Evolutionary conservation across 2,888 invertebrate genomes (phyloP), one percentile per base, ranked within the genome.

Genomic region (Hartigia nigra): DNA sequence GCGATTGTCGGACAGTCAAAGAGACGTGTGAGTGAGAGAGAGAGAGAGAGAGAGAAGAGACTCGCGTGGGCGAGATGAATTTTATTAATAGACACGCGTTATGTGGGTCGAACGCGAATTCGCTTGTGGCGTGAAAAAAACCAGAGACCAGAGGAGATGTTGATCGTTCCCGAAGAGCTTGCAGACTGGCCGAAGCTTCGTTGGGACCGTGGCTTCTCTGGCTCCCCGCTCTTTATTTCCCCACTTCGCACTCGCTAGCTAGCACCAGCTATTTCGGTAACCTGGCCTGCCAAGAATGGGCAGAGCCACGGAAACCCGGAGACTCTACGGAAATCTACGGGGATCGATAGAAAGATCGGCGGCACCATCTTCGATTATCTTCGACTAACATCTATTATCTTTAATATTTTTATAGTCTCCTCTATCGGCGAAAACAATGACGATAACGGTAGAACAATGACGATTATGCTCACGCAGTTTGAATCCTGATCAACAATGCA

Each of bases 271-370:
- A 91, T 91, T 91, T 91, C 86, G 88, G 91, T 90, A 91, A 90
- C 91, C 85, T 86, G 88, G 89, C 89, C 88, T 87, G 89, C 91
- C 91, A 91, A 91, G 91, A 91, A 91, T 91, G 91, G 91, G 89
- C 91, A 91, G 90, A 87, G 88, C 87, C 87, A 55, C 55, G 55
- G 55, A 55, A 55, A 55, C 55, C 55, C 55, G 55, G 55, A 31
- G 72, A 31, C 72, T 72, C 72, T 72, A 72, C 72, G 72, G 31
- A 31, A 72, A 55, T 55, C 55, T 55, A 55, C 55, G 55, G 55
- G 55, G 55, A 55, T 55, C 55, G 55, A 55, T 55, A 55, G 55
- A 23, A 9, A 23, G 55, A 55, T 55, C 55, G 55, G 55, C 55
- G 55, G 55, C 23, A 9, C 55, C 55, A 55, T 55, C 55, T 55